Conservation (phyloP, 30 jellyfish, hydroid and myxozoan genomes). For the Turritopsis dohrnii region DNA sequence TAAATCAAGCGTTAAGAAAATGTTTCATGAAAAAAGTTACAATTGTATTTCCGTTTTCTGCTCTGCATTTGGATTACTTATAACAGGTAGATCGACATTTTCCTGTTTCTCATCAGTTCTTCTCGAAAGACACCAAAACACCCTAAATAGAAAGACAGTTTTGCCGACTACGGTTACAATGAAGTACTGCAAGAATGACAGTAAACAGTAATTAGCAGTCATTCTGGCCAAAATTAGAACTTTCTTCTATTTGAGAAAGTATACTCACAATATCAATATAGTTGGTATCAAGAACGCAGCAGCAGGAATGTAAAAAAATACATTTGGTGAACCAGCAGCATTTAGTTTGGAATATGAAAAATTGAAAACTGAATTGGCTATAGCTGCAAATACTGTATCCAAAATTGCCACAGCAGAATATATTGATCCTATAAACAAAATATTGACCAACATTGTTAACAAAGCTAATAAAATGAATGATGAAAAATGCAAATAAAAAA, state of each 20-base stretch:
- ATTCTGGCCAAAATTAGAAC: too few relatives aligned
- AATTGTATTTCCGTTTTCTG: neutral
- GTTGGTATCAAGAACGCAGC: conserved; percentile 13
- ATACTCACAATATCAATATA: neutral
- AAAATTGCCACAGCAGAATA: conserved; percentile 59
- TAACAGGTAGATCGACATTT: neutral
- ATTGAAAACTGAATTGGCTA: conserved; percentile 48
- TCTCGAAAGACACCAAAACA: neutral
- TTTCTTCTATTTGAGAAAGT: too few relatives aligned
- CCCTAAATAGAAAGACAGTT: neutral
- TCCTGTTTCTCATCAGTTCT: neutral
- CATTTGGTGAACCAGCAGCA: conserved; percentile 39
- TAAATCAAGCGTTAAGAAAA: too few relatives aligned
- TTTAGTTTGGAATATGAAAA: conserved; percentile 44
- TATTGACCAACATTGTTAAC: neutral
- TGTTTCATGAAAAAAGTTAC: too few relatives aligned
- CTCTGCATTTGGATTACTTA: neutral
- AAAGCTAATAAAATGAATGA: too few relatives aligned
- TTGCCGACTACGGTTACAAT: too few relatives aligned
- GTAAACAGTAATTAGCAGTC: too few relatives aligned
- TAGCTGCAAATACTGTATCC: conserved; percentile 44
- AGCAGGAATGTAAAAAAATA: conserved; percentile 34
- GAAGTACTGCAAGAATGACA: too few relatives aligned
- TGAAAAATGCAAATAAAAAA: neutral
- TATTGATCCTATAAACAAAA: conserved; percentile 39